Evolutionary conservation across 2,797 vertebrate genomes (phyloP), one percentile per base, ranked within the genome.

Genomic region (Cercopithecus neglectus): DNA sequence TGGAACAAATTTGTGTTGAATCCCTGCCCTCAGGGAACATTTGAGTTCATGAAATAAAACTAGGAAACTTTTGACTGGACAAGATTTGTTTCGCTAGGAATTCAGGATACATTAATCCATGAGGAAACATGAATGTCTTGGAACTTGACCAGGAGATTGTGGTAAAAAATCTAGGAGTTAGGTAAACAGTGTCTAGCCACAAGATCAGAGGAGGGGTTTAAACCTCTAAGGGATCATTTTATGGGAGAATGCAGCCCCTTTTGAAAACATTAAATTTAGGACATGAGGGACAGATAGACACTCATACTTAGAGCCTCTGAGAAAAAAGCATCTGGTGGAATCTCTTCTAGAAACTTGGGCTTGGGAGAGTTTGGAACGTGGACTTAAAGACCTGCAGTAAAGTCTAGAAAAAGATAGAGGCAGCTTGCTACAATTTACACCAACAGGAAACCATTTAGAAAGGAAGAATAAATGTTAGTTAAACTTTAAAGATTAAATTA

Each of bases 381-480:
- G 30, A 64, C 53, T 17, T 78, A 39, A 61, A 92, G 83, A 79
- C 39, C 33, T 7, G 83, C 36, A 74, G 83, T 22, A 44, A 97
- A 94, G 11, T 13, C 85, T 41, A 83, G 5, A 83, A 80, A 95
- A 87, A 93, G 48, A 83, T 33, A 84, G 61, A 53, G 50, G 85
- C 74, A 91, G 88, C 44, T 74, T 76, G 88, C 92, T 94, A 83
- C 21, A 89, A 91, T 89, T 59, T 91, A 96, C 8, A 89, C 28
- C 55, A 95, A 89, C 30, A 83, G 81, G 61, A 72, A 94, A 97
- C 55, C 74, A 97, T 74, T 91, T 92, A 89, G 72, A 46, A 86
- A 93, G 81, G 78, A 95, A 94, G 98, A 96, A 97, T 97, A 97
- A 97, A 96, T 94, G 91, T 98, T 97, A 98, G 98, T 98, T 98